Percentiles rank a stretch among this genome's conserved stretches.
phyloP scores from a whole-genome alignment of 2,888 invertebrate species.

The Patella pellucida region DNA sequence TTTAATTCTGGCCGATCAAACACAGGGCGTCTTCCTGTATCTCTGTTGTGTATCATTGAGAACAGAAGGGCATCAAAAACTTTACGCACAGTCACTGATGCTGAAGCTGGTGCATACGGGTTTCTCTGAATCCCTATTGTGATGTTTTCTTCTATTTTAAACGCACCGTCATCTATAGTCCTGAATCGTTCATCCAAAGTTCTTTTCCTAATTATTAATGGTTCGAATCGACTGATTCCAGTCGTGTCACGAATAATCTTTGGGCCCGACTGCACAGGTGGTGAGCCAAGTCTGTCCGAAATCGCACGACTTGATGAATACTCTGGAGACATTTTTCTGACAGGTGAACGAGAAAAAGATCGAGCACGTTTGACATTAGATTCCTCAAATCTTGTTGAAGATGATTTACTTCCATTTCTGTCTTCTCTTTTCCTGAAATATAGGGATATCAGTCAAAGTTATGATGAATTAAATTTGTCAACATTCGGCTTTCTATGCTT shows the following conservation, averaged over 20 bases:
- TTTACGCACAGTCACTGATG: not conserved
- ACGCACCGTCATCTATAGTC: not conserved
- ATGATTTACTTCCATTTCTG: not conserved
- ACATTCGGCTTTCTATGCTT: too few species aligned
- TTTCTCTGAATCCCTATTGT: not conserved
- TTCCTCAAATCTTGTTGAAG: too few species aligned
- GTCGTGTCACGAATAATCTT: not conserved
- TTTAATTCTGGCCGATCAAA: constrained; percentile 3
- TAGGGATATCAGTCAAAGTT: too few species aligned
- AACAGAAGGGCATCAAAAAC: not conserved
- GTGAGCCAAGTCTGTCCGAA: not conserved
- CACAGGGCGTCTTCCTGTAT: not conserved
- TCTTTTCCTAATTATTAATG: not conserved
- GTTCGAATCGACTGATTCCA: not conserved
- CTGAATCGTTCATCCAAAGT: not conserved
- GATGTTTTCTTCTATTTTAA: constrained; percentile 4
- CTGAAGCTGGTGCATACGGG: not conserved
- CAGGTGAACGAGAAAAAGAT: not conserved
- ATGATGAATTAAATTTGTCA: too few species aligned
- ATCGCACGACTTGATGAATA: not conserved
- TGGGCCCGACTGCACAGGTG: not conserved
- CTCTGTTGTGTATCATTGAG: not conserved
- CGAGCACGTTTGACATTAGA: too few species aligned
- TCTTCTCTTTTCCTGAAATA: not conserved
- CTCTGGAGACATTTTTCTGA: not conserved